Evolutionary conservation across 2,797 vertebrate genomes (phyloP).

Genomic region (Euthynnus affinis): DNA sequence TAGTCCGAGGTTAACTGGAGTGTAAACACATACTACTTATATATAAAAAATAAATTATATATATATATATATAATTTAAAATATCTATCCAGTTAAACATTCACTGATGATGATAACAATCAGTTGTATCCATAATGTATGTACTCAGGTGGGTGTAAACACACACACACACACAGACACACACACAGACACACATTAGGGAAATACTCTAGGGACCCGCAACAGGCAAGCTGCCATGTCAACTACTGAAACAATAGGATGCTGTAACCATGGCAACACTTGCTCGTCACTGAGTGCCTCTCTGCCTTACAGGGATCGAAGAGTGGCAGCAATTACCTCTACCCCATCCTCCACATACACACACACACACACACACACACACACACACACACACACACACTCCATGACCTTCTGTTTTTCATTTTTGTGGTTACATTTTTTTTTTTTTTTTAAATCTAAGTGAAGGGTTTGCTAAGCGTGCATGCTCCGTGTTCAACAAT

Average conservation of each 20-base stretch:
- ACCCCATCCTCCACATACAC: constrained; percentile 8
- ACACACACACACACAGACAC: too few relatives aligned
- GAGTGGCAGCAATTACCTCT: constrained; percentile 2
- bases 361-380: too few relatives aligned
- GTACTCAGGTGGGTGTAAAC: background rate
- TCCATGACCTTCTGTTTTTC: background rate
- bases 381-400: too few relatives aligned
- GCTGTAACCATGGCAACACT: constrained; percentile 62
- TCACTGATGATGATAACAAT: background rate
- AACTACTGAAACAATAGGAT: constrained; percentile 28
- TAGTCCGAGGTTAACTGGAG: too few relatives aligned
- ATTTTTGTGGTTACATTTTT: background rate
- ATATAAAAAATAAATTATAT: too few relatives aligned
- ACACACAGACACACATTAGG: background rate
- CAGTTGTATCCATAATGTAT: background rate
- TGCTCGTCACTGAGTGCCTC: constrained; percentile 7
- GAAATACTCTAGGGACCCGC: background rate
- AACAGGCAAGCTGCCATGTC: background rate
- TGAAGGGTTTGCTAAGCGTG: background rate
- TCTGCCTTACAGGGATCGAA: constrained; percentile 40
- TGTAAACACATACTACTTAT: too few relatives aligned
- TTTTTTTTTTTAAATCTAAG: too few relatives aligned
- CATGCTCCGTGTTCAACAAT: background rate
- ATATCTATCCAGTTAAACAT: background rate
- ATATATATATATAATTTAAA: too few relatives aligned